These are phyloP conservation scores for Clistopyga incitator DNA, from an alignment of 2,888 invertebrate genomes.

Conservation along the genomic window DNA sequence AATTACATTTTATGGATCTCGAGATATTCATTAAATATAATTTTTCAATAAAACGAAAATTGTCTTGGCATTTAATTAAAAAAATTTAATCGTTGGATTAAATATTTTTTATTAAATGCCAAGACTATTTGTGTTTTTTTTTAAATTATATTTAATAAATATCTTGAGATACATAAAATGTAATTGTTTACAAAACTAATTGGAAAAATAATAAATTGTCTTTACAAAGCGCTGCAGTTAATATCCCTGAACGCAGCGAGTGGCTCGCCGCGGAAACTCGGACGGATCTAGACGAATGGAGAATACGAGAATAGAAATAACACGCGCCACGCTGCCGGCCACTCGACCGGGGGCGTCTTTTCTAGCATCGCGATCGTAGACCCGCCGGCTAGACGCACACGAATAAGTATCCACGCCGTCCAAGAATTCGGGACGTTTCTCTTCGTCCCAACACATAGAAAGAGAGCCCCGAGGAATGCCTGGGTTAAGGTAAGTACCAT, in stretches of 20 bases:
- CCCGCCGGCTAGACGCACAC: conserved; percentile 61
- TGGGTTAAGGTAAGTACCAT: conserved; percentile 47
- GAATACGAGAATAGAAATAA: conserved; percentile 65
- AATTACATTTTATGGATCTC: too few species aligned
- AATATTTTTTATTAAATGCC: not conserved
- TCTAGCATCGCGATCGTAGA: conserved; percentile 56
- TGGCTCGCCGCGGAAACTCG: conserved; percentile 47
- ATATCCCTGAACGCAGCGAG: not conserved
- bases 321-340: conserved; percentile 48
- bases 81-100: too few species aligned
- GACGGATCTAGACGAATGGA: conserved; percentile 59
- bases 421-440: conserved; percentile 54
- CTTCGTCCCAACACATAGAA: conserved; percentile 23
- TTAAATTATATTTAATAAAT: too few species aligned
- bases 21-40: too few species aligned
- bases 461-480: conserved; percentile 18
- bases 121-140: too few species aligned
- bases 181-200: too few species aligned
- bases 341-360: conserved; percentile 51
- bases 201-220: too few species aligned
- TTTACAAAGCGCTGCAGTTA: not conserved
- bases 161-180: too few species aligned
- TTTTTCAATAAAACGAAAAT: too few species aligned
- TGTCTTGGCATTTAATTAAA: too few species aligned
- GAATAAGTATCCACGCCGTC: conserved; percentile 37